A percentile compares a stretch with the other conserved stretches of the same genome.
Conservation (phyloP, 2,113 vertebrate genomes). For the Puntigrus tetrazona region DNA sequence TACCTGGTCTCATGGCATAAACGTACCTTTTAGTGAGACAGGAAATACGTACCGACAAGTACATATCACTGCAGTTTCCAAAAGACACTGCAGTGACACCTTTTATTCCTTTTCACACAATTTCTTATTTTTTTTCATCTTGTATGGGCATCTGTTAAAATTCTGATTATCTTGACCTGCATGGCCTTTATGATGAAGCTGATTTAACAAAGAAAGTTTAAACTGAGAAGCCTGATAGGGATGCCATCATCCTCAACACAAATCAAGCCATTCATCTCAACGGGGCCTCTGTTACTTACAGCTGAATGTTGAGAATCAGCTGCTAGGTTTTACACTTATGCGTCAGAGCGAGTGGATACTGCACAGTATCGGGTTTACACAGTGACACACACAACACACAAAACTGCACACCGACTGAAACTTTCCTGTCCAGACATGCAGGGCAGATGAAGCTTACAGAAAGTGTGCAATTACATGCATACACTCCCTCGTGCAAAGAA, state of each 20-base stretch:
- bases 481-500: no score
- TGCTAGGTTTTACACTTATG: not conserved
- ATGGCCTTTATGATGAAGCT: not conserved
- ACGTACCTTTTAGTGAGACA: no score
- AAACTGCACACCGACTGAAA: not conserved
- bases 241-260: not conserved
- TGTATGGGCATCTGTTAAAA: not conserved
- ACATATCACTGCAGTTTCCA: no score
- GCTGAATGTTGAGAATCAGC: not conserved
- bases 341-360: not conserved
- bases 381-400: not conserved
- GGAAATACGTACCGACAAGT: no score
- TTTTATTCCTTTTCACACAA: no score
- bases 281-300: not conserved
- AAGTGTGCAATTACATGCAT: no score
- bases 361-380: not conserved
- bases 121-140: no score
- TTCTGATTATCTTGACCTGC: not conserved
- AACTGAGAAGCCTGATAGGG: not conserved
- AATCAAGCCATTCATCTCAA: not conserved
- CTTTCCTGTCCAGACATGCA: not conserved
- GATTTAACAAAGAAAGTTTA: not conserved
- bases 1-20: no score
- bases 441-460: not conserved
- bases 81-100: no score